Conservation (phyloP, 2,888 invertebrate genomes). For the Allacma fusca region DNA sequence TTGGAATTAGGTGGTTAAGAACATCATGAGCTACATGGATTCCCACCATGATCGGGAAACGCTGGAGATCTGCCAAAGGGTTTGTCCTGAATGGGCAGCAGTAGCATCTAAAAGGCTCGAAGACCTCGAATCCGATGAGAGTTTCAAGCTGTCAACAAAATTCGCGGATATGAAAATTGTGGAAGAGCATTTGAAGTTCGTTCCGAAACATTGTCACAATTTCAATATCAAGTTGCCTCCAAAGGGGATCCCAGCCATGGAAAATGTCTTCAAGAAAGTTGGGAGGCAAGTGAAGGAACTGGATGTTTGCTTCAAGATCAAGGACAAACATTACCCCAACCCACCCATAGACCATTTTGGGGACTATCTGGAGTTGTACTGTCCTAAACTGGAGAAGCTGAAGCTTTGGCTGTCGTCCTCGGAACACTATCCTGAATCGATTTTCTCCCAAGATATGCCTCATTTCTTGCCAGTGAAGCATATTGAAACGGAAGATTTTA, state of each 20-base stretch:
- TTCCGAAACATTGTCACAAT: slow-evolving; percentile 17
- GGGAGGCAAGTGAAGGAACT: slow-evolving; percentile 3
- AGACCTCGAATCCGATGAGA: not conserved
- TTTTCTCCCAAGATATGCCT: not conserved
- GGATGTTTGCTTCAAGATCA: slow-evolving; percentile 6
- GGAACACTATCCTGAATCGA: not conserved
- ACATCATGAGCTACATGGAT: too few relatives aligned
- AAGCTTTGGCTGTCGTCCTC: not conserved
- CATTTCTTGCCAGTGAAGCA: slow-evolving; percentile 23
- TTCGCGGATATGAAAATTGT: not conserved
- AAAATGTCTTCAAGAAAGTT: slow-evolving; percentile 12
- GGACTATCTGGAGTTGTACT: slow-evolving; percentile 7
- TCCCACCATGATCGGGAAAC: too few relatives aligned
- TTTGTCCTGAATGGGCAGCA: not conserved
- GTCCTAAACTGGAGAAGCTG: slow-evolving; percentile 25
- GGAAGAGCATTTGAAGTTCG: not conserved
- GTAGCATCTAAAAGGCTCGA: not conserved
- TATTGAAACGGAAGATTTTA: slow-evolving; percentile 15
- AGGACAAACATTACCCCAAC: not conserved
- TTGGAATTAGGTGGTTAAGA: too few relatives aligned
- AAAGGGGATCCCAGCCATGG: too few relatives aligned
- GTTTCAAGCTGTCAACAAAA: not conserved
- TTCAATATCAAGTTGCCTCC: slow-evolving; percentile 26
- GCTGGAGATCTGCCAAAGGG: too few relatives aligned
- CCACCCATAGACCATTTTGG: not conserved